Percentiles rank a stretch among this genome's conserved stretches.
Evolutionary conservation across 2,888 invertebrate species (phyloP).

Genomic region (Ectobius pallidus): DNA sequence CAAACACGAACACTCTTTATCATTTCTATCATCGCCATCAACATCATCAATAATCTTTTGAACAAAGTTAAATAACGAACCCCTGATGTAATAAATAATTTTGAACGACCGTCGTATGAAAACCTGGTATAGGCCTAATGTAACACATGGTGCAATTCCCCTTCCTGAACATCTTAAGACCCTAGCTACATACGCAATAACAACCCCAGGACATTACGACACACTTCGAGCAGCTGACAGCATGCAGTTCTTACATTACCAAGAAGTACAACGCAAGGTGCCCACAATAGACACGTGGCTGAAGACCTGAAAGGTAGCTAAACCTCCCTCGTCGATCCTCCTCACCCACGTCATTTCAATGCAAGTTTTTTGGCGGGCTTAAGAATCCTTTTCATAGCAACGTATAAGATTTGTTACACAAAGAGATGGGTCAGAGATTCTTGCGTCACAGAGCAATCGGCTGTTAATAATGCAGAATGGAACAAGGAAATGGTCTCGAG

Average conservation of each 20-base stretch:
- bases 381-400: slow-evolving; percentile 17
- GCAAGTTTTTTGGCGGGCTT: slow-evolving; percentile 5
- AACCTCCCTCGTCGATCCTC: slow-evolving; percentile 5
- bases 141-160: too few species aligned
- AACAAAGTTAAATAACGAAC: too few species aligned
- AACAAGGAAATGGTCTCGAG: neutral
- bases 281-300: neutral
- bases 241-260: neutral
- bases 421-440: slow-evolving; percentile 3
- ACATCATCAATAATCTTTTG: too few species aligned
- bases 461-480: slow-evolving; percentile 1
- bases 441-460: slow-evolving; percentile 17
- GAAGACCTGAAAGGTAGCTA: neutral
- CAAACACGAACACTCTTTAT: too few species aligned
- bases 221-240: neutral
- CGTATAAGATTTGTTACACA: slow-evolving; percentile 16
- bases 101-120: too few species aligned
- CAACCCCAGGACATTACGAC: neutral
- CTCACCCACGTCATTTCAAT: neutral
- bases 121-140: too few species aligned
- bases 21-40: too few species aligned
- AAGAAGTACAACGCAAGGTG: slow-evolving; percentile 7
- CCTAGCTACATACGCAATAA: too few species aligned
- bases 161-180: too few species aligned
- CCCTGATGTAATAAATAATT: too few species aligned